Percentiles rank a stretch among this genome's conserved stretches.
phyloP scores from a whole-genome alignment of 2,888 invertebrate species.

The Tachina grossa region DNA sequence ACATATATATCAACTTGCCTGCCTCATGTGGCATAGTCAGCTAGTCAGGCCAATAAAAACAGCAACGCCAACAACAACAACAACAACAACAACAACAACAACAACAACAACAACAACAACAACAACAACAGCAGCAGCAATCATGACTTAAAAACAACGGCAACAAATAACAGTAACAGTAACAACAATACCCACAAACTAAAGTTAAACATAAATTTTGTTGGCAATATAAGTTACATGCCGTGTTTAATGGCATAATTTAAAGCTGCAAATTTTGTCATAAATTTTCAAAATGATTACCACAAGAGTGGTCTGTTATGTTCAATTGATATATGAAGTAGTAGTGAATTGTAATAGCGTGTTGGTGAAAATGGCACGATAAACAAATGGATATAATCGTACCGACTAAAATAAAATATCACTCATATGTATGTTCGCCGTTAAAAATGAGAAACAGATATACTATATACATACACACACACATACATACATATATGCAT shows the following conservation, averaged over 20 bases:
- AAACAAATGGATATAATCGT: conserved; percentile 6
- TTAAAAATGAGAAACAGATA: neutral
- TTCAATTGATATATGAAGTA: conserved; percentile 71
- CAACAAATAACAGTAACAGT: conserved; percentile 41
- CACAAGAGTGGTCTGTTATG: conserved; percentile 70
- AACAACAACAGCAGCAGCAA: conserved; percentile 41
- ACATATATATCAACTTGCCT: conserved; percentile 53
- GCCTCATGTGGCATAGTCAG: conserved; percentile 52
- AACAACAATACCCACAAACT: conserved; percentile 48
- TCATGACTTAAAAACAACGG: conserved; percentile 60
- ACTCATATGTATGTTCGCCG: neutral
- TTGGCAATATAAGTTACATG: conserved; percentile 81
- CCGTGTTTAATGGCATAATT: conserved; percentile 82
- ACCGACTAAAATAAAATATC: conserved; percentile 39
- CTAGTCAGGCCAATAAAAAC: conserved; percentile 29
- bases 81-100: conserved; percentile 29
- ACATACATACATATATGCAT: conserved; percentile 7
- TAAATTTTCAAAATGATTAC: conserved; percentile 78
- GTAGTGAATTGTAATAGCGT: conserved; percentile 61
- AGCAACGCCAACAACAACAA: neutral
- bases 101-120: conserved; percentile 20
- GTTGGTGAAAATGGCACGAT: conserved; percentile 52
- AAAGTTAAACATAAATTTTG: conserved; percentile 69
- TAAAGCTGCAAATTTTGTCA: conserved; percentile 82
- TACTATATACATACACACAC: neutral